Conservation (phyloP, 2,113 vertebrate species). For the Plecturocebus donacophilus region DNA sequence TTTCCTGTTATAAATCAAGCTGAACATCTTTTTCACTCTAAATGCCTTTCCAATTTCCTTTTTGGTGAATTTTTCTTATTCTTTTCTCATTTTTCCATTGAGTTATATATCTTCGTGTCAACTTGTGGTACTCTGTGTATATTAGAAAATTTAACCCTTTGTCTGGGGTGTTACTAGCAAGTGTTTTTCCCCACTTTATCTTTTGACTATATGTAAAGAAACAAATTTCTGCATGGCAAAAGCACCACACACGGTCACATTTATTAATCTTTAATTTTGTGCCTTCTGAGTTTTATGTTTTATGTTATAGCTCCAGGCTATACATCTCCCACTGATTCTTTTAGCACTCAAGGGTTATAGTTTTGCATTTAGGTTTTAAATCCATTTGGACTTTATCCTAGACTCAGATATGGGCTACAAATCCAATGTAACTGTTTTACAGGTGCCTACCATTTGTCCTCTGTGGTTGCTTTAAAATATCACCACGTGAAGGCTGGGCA, state of each 20-base stretch:
- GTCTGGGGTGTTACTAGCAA: too few species aligned
- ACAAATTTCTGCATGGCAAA: too few species aligned
- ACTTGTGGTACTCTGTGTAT: too few species aligned
- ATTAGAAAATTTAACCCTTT: neutral
- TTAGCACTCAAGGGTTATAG: too few species aligned
- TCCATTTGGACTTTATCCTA: too few species aligned
- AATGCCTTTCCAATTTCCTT: neutral
- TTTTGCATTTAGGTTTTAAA: too few species aligned
- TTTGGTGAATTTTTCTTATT: neutral
- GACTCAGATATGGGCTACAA: too few species aligned
- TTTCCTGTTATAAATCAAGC: neutral
- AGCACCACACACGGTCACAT: neutral
- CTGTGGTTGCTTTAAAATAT: too few species aligned
- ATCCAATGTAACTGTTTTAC: too few species aligned
- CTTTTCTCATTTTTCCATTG: neutral
- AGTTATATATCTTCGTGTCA: neutral
- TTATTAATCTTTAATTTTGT: neutral
- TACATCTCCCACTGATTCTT: neutral
- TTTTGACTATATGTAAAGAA: neutral
- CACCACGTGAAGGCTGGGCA: too few species aligned
- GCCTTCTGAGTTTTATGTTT: neutral
- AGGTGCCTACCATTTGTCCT: too few species aligned
- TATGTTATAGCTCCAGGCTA: neutral
- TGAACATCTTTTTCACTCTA: neutral
- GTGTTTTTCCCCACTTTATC: too few species aligned